Base-by-base conservation (phyloP, 2,888 invertebrate species). In the Agonum fuliginosum region DNA sequence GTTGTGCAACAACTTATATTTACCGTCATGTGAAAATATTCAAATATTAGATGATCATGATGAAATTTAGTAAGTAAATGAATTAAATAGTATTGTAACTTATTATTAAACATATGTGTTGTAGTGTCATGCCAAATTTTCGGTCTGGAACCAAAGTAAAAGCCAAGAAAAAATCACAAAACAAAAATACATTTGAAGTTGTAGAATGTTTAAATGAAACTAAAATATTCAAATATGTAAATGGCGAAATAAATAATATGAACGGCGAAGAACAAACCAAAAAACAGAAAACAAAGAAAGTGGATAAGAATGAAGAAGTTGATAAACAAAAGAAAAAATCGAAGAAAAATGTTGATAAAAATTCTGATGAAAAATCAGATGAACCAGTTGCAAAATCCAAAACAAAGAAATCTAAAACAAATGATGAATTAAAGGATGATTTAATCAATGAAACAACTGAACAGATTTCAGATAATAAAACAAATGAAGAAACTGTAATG, bases 41-140 rank as follows among this genome's bases (percentile, higher is more conserved):
- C 30, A 58, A 34, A 12, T 76, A 67, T 12, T 76, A 37, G 67
- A 76, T 24, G 34, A 58, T 48, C 62, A 74, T 65, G 74, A 69
- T 75, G 43, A 14, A 51, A 20, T 78, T 79, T 82, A 4, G 46
- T 84, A 84, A 5, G 83, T 84, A 37, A 10, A 20, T 12, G 6
- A 37, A 8, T 22, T 3, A 2, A 41, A 67, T 22, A 41, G 37
- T 20, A 41, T 10, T 73, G 72, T 81, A 22, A 82, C 82, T 65
- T 48, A 1, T 82, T 22, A 10, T n/a, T 24, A 14, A 37, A 43
- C n/a, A 19, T 4, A 30, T 17, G 17, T 41, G n/a, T 41, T 58
- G 54, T 69, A 54, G 73, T 27, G 27, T 69, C 10, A 58, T 65
- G 46, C 67, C 54, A 30, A 2, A 19, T 62, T 17, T 34, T 19